Evolutionary conservation across 2,888 invertebrate species (phyloP).

Genomic region (Archaeoteleia sp.): DNA sequence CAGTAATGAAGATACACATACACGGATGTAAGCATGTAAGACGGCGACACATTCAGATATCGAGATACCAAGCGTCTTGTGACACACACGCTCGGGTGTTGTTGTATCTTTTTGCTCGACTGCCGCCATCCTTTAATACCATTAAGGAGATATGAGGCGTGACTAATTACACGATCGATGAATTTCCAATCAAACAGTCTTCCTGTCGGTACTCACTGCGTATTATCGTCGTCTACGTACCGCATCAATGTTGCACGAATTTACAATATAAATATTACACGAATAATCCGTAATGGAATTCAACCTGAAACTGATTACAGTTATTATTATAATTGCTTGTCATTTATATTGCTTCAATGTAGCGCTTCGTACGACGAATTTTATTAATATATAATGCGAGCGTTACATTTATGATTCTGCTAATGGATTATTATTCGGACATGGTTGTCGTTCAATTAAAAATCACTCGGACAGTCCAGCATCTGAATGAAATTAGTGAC

Average conservation of each 20-base stretch:
- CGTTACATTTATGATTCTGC: too few relatives aligned
- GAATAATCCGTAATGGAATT: conserved; percentile 42
- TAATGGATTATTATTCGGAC: too few relatives aligned
- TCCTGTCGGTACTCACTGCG: conserved; percentile 31
- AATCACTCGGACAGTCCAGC: too few relatives aligned
- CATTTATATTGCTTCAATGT: conserved; percentile 17
- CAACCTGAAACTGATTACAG: conserved; percentile 29
- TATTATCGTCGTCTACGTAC: conserved; percentile 28
- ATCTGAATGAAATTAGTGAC: too few relatives aligned
- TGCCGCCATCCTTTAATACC: conserved; percentile 53
- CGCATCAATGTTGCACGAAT: conserved; percentile 26
- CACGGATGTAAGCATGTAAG: conserved; percentile 1
- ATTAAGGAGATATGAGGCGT: conserved; percentile 72
- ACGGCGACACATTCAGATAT: background rate
- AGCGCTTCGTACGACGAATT: too few relatives aligned
- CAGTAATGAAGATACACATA: conserved; percentile 62
- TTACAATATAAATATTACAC: conserved; percentile 32
- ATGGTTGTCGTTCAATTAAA: too few relatives aligned
- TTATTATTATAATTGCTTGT: conserved; percentile 47
- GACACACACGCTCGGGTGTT: conserved; percentile 15
- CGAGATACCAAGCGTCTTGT: conserved; percentile 15
- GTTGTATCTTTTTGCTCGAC: conserved; percentile 15
- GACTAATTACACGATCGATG: conserved; percentile 71
- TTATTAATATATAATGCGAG: too few relatives aligned
- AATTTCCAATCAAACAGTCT: conserved; percentile 48